Evolutionary conservation across 2,113 vertebrate genomes (phyloP).

Genomic region (Callionymus lyra): DNA sequence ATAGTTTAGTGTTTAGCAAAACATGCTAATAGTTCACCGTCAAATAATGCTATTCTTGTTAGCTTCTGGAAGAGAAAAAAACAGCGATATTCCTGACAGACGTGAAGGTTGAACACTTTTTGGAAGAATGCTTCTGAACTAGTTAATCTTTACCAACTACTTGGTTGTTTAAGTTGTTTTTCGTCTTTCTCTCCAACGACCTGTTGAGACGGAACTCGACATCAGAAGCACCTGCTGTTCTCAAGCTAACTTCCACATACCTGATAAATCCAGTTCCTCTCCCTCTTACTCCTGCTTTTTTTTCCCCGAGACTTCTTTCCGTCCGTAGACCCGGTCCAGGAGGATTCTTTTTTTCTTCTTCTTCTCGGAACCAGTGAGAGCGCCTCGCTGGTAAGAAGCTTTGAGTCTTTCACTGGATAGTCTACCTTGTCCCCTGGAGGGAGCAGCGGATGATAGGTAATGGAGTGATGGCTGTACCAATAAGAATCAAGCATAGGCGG

Average conservation of each 20-base stretch:
- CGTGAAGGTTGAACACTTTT: no score
- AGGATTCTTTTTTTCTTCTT: neutral
- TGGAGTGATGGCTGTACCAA: constrained; percentile 25
- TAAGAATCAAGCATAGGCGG: constrained; percentile 35
- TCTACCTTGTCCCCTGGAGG: constrained; percentile 31
- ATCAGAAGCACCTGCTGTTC: constrained; percentile 29
- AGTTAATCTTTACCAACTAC: no score
- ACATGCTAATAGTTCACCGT: no score
- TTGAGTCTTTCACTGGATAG: constrained; percentile 18
- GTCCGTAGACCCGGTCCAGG: neutral
- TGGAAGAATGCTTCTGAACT: no score
- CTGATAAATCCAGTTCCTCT: constrained; percentile 18
- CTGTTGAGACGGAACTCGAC: constrained; percentile 46
- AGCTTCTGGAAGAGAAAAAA: no score
- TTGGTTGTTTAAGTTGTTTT: no score
- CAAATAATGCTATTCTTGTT: no score
- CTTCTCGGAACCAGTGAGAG: neutral
- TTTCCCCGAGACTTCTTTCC: neutral
- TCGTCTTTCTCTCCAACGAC: neutral
- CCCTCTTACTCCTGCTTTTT: constrained; percentile 3
- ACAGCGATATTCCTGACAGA: no score
- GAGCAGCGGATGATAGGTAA: constrained; percentile 42
- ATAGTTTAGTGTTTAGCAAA: no score
- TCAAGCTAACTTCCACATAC: constrained; percentile 28
- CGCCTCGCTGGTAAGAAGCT: constrained; percentile 28